Evolutionary conservation across 2,797 vertebrate genomes (phyloP), one percentile per base, ranked within the genome.

Genomic region (Schizothorax lantsangensis): DNA sequence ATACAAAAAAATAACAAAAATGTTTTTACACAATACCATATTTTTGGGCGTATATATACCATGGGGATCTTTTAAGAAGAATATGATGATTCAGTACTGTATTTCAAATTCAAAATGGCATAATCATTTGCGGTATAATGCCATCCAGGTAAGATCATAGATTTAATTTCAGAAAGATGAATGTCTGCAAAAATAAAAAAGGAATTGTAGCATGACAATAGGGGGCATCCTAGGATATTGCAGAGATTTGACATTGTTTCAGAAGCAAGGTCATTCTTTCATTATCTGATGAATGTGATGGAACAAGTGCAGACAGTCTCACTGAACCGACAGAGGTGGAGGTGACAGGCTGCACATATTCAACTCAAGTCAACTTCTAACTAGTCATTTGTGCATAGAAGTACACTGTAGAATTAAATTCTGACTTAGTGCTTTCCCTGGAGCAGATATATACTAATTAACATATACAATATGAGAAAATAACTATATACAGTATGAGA

Each of bases 221-320:
- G 52, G 52, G 75, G 36, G 77, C 77, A 59, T 79, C 52, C 21
- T 10, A 0, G 6, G 52, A 57, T 78, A 59, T 26, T 26, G 12
- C 77, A 59, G 77, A 40, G 52, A 79, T 38, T 14, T 79, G 52
- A 79, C 52, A 57, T 38, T n/a, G 52, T 59, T 79, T 59, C 11
- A 38, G 11, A 54, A 26, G 52, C 52, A 79, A 40, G 52, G 52
- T 59, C 36, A 7, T 79, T 40, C 33, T 14, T 40, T 79, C 47
- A 21, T 12, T 54, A 30, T 52, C 21, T 26, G 17, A 33, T 21
- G 47, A 38, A 54, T 54, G 26, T 54, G 30, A 77, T 54, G 73
- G 30, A 75, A 75, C 45, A 6, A 30, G n/a, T 45, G 8, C 8
- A 74, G 45, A 21, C 72, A 30, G 6, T 33, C 23, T 45, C 23